Conservation (phyloP, 2,797 vertebrate species). For the Parauchenoglanis punctatus region DNA sequence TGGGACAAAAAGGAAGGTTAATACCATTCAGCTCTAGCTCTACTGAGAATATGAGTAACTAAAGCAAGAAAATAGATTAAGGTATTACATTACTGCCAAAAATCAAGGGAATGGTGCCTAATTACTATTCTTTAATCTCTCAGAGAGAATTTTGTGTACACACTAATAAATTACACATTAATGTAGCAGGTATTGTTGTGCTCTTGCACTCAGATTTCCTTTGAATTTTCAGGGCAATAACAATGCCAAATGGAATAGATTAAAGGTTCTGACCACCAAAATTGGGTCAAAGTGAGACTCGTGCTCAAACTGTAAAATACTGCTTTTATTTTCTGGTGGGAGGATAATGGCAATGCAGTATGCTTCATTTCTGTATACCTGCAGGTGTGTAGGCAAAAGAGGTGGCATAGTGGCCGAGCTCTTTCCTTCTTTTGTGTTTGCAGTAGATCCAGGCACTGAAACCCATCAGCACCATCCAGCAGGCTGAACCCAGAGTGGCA, state of each 20-base stretch:
- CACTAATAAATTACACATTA: neutral
- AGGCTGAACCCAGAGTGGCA: slow-evolving; percentile 90
- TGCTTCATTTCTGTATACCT: slow-evolving; percentile 67
- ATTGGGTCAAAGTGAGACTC: neutral
- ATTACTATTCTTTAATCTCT: slow-evolving; percentile 11
- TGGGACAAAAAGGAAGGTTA: slow-evolving; percentile 60
- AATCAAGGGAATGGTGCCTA: neutral
- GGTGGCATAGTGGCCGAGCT: slow-evolving; percentile 93
- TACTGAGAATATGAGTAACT: neutral
- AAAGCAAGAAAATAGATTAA: slow-evolving; percentile 2
- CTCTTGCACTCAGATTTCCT: neutral
- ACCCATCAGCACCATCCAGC: slow-evolving; percentile 83
- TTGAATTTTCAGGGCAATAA: neutral
- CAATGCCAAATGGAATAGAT: neutral
- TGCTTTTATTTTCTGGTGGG: neutral
- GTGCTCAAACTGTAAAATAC: neutral
- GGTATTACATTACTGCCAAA: slow-evolving; percentile 11
- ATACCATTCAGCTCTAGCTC: slow-evolving; percentile 13
- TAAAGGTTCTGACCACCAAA: neutral
- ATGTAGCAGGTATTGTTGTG: neutral
- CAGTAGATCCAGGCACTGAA: slow-evolving; percentile 79
- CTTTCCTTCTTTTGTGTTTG: slow-evolving; percentile 83
- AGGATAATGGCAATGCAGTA: slow-evolving; percentile 1
- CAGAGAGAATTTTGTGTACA: neutral
- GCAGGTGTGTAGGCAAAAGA: slow-evolving; percentile 94